Percentiles rank a stretch among this genome's conserved stretches.
Evolutionary conservation across 2,888 invertebrate genomes (phyloP).

Genomic region (Agrochola litura): DNA sequence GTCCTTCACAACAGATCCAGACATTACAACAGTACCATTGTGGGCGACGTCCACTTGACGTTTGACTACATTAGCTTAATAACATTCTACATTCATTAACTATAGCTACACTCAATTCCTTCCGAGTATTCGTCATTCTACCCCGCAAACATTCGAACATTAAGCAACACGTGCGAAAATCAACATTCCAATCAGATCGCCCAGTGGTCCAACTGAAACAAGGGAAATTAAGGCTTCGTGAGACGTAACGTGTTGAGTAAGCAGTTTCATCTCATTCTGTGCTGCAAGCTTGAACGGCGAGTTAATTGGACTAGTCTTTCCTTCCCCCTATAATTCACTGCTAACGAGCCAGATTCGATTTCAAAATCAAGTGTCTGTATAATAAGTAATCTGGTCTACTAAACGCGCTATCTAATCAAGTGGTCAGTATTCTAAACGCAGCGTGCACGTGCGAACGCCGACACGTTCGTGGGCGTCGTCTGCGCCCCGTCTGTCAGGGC

Average conservation of each 20-base stretch:
- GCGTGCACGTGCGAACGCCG: slow-evolving; percentile 44
- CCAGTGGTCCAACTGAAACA: not conserved
- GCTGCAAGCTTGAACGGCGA: slow-evolving; percentile 2
- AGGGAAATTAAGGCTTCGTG: not conserved
- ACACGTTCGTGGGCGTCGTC: slow-evolving; percentile 61
- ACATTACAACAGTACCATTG: not conserved
- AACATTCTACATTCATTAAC: not conserved
- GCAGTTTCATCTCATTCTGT: slow-evolving; percentile 23
- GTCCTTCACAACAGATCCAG: not conserved
- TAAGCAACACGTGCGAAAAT: not conserved
- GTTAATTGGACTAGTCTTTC: slow-evolving; percentile 29
- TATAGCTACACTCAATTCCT: not conserved
- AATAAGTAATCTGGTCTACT: slow-evolving; percentile 32
- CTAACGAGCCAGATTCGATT: slow-evolving; percentile 39
- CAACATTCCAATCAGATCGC: slow-evolving; percentile 16
- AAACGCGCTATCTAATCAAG: slow-evolving; percentile 35
- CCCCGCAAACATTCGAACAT: not conserved
- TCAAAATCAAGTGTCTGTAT: slow-evolving; percentile 30
- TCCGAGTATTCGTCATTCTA: not conserved
- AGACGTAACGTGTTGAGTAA: slow-evolving; percentile 1
- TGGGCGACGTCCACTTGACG: not conserved
- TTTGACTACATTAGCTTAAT: slow-evolving; percentile 6
- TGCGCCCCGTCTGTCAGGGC: slow-evolving; percentile 62
- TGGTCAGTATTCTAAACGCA: slow-evolving; percentile 35
- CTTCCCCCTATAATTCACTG: slow-evolving; percentile 15